Percentiles rank a stretch among this genome's conserved stretches.
Conservation (phyloP, 2,113 vertebrate genomes). For the Hemibagrus wyckioides region DNA sequence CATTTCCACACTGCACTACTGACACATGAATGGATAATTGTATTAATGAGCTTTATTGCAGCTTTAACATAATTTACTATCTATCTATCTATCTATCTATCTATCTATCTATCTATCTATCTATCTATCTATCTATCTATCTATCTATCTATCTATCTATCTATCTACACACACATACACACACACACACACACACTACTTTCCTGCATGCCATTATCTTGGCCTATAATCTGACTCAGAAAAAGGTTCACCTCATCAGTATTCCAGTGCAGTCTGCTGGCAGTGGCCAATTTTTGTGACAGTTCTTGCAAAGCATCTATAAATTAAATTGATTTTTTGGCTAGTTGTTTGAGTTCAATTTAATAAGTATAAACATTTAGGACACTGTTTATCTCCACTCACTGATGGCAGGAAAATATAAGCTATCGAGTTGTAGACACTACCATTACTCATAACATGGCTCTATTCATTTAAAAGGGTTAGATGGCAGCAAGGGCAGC, state of each 20-base stretch:
- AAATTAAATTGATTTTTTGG: slow-evolving; percentile 20
- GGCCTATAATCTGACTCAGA: not conserved
- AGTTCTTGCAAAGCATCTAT: not conserved
- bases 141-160: not conserved
- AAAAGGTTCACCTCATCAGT: not conserved
- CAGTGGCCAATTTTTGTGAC: not conserved
- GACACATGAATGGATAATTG: not conserved
- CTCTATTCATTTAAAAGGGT: slow-evolving; percentile 29
- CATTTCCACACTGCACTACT: not conserved
- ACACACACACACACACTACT: too few species aligned
- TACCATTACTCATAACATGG: slow-evolving; percentile 11
- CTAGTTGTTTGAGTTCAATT: not conserved
- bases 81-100: not conserved
- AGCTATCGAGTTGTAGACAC: not conserved
- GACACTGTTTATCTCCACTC: not conserved
- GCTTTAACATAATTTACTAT: not conserved
- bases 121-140: too few species aligned
- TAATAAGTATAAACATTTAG: not conserved
- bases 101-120: not conserved
- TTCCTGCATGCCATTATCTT: not conserved
- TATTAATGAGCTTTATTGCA: not conserved
- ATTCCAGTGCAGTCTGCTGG: not conserved
- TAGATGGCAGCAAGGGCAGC: slow-evolving; percentile 29
- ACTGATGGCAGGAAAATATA: not conserved
- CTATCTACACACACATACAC: not conserved